Conservation (phyloP, 2,888 invertebrate genomes). For the Hydropsyche betteni region DNA sequence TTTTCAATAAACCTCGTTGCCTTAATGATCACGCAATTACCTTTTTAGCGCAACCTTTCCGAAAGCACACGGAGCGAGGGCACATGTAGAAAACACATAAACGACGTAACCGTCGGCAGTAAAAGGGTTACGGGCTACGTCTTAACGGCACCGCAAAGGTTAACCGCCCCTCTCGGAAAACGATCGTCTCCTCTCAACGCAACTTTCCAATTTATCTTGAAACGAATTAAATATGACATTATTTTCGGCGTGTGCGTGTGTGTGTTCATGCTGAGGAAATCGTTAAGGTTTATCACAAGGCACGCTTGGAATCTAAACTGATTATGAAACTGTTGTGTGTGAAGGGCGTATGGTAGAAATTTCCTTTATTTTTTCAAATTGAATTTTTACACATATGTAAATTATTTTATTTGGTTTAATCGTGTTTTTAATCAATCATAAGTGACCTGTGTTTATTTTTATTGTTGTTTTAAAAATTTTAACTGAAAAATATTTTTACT, state of each 20-base stretch:
- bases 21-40: constrained; percentile 3
- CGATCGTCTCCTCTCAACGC: background rate
- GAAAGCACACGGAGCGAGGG: background rate
- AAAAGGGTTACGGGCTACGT: constrained; percentile 20
- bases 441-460: too few relatives aligned
- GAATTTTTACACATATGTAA: too few relatives aligned
- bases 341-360: too few relatives aligned
- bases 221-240: constrained; percentile 27
- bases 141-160: background rate
- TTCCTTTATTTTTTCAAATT: too few relatives aligned
- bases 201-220: constrained; percentile 18
- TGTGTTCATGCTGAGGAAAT: background rate
- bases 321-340: too few relatives aligned
- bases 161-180: background rate
- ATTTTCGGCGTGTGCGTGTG: background rate
- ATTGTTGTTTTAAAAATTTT: too few relatives aligned
- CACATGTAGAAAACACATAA: background rate
- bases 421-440: too few relatives aligned
- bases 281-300: constrained; percentile 15
- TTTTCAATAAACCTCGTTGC: constrained; percentile 9
- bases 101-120: background rate
- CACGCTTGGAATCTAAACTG: background rate
- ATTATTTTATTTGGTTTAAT: too few relatives aligned
- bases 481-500: too few relatives aligned
- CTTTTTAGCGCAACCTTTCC: constrained; percentile 1